These are phyloP conservation scores for Leucopsar rothschildi DNA, from an alignment of 2,113 vertebrate species.

Conservation along the genomic window DNA sequence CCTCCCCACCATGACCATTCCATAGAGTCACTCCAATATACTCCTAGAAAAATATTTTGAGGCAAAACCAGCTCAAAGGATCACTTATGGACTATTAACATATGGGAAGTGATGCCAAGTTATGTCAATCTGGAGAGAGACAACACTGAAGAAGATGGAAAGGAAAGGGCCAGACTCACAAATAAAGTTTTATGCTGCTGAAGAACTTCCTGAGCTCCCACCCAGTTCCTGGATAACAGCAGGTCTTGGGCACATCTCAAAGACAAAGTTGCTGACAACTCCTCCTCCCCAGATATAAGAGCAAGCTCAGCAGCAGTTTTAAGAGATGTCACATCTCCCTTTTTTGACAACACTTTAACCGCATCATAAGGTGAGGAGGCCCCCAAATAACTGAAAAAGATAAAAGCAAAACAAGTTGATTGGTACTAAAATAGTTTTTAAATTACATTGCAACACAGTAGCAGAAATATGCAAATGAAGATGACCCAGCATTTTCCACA, in stretches of 20 bases:
- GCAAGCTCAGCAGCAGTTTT: constrained; percentile 83
- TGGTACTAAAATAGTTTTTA: neutral
- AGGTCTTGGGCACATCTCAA: constrained; percentile 89
- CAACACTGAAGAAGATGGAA: neutral
- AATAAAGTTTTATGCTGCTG: constrained; percentile 78
- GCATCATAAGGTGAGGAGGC: constrained; percentile 86
- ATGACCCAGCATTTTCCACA: neutral
- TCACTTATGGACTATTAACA: neutral
- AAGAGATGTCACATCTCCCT: constrained; percentile 85
- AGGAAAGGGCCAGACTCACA: constrained; percentile 71
- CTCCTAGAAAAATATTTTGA: neutral
- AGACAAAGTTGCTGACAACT: constrained; percentile 82
- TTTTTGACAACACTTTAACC: constrained; percentile 89
- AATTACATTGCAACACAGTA: neutral
- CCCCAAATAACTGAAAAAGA: constrained; percentile 82
- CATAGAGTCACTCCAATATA: neutral
- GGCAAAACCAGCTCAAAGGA: neutral
- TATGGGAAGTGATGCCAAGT: neutral
- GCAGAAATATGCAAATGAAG: neutral
- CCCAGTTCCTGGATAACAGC: constrained; percentile 82
- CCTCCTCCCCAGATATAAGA: constrained; percentile 74
- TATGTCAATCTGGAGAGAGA: neutral
- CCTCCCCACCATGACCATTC: neutral
- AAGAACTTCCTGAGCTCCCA: constrained; percentile 82
- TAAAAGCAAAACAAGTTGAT: neutral